A percentile compares a stretch with the other conserved stretches of the same genome.
phyloP scores from a whole-genome alignment of 2,113 vertebrate genomes.

The Ornithorhynchus anatinus region DNA sequence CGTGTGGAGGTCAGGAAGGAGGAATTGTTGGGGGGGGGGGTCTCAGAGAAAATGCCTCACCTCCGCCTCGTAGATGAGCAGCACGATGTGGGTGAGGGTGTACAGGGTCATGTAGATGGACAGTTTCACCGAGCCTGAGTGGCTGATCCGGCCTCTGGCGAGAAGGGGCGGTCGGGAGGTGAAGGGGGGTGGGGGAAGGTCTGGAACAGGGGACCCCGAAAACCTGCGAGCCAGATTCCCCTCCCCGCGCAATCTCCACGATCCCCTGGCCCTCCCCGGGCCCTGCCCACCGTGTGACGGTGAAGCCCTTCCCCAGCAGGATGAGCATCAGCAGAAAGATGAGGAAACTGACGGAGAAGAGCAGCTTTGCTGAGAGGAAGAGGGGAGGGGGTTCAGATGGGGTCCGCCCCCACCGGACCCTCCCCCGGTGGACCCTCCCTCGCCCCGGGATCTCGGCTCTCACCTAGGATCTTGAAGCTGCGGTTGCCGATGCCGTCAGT shows the following conservation, averaged over 20 bases:
- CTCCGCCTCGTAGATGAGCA: constrained; percentile 91
- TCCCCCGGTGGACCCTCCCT: neutral
- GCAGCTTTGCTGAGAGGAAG: constrained; percentile 83
- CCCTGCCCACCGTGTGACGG: constrained; percentile 80
- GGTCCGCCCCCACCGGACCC: no score
- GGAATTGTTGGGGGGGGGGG: neutral
- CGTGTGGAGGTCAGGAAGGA: neutral
- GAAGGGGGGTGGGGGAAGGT: neutral
- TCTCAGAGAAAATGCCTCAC: constrained; percentile 57
- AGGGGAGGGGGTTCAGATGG: neutral
- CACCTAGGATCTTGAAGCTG: constrained; percentile 88
- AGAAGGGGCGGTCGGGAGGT: neutral
- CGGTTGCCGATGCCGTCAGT: constrained; percentile 83
- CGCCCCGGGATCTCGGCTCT: constrained; percentile 39
- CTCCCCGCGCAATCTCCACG: neutral
- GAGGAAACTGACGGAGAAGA: constrained; percentile 92
- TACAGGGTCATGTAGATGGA: constrained; percentile 94
- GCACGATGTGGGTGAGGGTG: constrained; percentile 88
- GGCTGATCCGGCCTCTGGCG: constrained; percentile 89
- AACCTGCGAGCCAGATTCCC: no score
- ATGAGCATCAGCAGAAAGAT: constrained; percentile 92
- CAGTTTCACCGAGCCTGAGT: constrained; percentile 88
- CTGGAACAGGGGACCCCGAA: neutral
- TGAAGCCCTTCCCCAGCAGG: constrained; percentile 91
- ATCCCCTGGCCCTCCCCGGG: neutral